Evolutionary conservation across 2,113 vertebrate species (phyloP).

Genomic region (Cygnus atratus): DNA sequence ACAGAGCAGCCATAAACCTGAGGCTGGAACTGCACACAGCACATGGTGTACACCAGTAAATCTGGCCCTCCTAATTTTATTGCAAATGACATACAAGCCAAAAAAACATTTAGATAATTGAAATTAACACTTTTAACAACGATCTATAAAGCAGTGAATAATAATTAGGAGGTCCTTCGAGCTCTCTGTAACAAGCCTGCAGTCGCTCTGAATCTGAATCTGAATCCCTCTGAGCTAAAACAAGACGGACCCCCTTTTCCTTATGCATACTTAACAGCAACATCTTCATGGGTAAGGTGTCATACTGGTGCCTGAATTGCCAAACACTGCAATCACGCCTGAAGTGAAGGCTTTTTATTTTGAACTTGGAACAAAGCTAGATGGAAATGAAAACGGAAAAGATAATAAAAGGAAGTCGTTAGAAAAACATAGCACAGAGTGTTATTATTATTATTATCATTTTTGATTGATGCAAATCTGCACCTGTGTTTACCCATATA

Average conservation of each 20-base stretch:
- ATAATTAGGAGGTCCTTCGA: background rate
- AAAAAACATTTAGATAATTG: constrained; percentile 53
- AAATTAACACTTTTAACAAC: constrained; percentile 52
- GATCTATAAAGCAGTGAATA: background rate
- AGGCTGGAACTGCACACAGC: background rate
- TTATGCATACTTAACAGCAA: background rate
- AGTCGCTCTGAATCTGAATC: background rate
- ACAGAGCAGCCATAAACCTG: constrained; percentile 1
- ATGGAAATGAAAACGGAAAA: background rate
- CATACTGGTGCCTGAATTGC: background rate
- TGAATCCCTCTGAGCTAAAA: background rate
- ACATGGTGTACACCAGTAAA: constrained; percentile 38
- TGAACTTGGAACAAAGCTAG: background rate
- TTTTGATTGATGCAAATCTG: background rate
- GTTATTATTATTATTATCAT: background rate
- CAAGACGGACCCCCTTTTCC: background rate
- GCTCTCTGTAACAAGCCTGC: background rate
- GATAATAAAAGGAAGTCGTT: background rate
- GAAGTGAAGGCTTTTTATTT: background rate
- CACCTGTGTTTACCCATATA: constrained; percentile 2
- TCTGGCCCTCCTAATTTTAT: constrained; percentile 14
- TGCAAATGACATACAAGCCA: constrained; percentile 29
- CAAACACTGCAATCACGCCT: background rate
- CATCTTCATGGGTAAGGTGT: background rate
- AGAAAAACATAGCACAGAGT: background rate